Evolutionary conservation across 1,140 invertebrate genomes (phyloP), one percentile per base, ranked within the genome.

Genomic region (Periplaneta americana): DNA sequence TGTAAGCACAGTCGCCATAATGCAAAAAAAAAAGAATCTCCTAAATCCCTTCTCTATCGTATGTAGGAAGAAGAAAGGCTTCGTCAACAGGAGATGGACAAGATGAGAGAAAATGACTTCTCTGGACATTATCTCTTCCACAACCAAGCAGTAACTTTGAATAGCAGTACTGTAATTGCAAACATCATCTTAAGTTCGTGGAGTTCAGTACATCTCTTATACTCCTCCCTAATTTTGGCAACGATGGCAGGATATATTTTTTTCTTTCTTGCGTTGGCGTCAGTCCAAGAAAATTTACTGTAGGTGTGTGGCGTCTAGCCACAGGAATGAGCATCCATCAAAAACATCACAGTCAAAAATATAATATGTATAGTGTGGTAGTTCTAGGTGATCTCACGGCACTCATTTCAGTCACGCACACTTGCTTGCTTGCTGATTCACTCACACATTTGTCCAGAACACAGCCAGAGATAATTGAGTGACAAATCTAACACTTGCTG

Each of bases 291-390:
- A 34, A 34, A 22, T 74, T 39, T 48, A 80, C 34, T 80, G 37
- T 28, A 35, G 37, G 34, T 31, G n/a, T 34, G 79, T 32, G 35
- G 75, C 75, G 33, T 74, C 33, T 35, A 34, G 34, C 79, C 48
- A 48, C 79, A 80, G 79, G 79, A 80, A 80, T 80, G 79, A 80
- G 79, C 79, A 80, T 80, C 79, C 79, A 34, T 80, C 36, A 36
- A 78, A 78, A 78, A 48, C 79, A 80, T 80, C 79, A 80, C 79
- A 80, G 79, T 80, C 79, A 80, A 80, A 80, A 36, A 80, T 80
- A 80, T 39, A 80, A 34, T 28, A 37, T 37, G 37, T 31, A 36
- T n/a, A 48, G 48, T 74, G 66, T 36, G 34, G 34, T 36, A 36
- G 36, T 78, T 36, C 28, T 78, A 78, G 22, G 76, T 78, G 34